Conservation (phyloP, 2,113 vertebrate species). For the Rattus norvegicus region GRCr8 NC_086028.1:65225501-65226000, state of each 20-base stretch:
- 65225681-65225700: neutral
- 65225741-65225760: neutral
- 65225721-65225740: neutral
- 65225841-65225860: neutral
- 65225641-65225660: neutral
- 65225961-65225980: neutral
- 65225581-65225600: too few species aligned
- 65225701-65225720: neutral
- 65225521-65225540: too few species aligned
- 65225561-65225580: too few species aligned
- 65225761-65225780: neutral
- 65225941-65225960: neutral
- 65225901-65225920: neutral
- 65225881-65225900: neutral
- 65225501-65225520: too few species aligned
- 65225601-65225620: neutral
- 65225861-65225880: neutral
- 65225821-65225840: neutral
- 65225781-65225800: neutral
- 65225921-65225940: neutral
- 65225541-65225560: too few species aligned
- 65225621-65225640: neutral
- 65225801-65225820: neutral
- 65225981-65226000: neutral
- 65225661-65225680: too few species aligned